A percentile compares a stretch with the other conserved stretches of the same genome.
Evolutionary conservation across 2,113 vertebrate species (phyloP).

Genomic region (Alces alces): DNA sequence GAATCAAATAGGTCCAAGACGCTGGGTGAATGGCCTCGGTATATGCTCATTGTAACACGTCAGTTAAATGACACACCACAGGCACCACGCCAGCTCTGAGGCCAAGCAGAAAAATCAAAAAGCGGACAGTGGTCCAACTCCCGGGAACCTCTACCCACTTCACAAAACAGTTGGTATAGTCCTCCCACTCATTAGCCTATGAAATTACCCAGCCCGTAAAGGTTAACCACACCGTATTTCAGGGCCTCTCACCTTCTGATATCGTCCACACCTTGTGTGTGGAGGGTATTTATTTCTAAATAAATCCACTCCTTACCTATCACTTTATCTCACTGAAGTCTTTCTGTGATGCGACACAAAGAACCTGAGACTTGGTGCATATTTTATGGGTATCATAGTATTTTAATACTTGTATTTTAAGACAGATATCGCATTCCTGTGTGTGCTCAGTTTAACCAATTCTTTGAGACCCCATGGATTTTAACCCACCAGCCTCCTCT

Average conservation of each 20-base stretch:
- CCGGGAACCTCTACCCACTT: neutral
- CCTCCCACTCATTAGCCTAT: neutral
- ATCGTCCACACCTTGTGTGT: rapidly evolving
- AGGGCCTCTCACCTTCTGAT: neutral
- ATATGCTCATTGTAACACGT: rapidly evolving
- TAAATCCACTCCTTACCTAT: neutral
- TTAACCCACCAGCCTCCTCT: neutral
- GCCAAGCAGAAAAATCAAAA: neutral
- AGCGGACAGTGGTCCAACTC: neutral
- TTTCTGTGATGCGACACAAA: neutral
- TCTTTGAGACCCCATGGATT: neutral
- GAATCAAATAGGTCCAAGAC: neutral
- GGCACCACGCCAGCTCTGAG: neutral
- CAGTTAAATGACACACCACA: neutral
- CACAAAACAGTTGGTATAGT: neutral
- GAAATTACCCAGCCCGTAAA: neutral
- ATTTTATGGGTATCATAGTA: neutral
- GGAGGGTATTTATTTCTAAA: neutral
- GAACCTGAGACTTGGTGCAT: neutral
- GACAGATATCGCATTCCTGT: neutral
- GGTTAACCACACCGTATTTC: neutral
- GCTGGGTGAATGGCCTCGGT: neutral
- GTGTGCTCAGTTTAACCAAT: neutral
- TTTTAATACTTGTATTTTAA: neutral
- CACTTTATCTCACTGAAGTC: neutral